These are phyloP conservation scores for Aleiodes alternator DNA, from an alignment of 2,888 invertebrate species.

Conservation along the genomic window DNA sequence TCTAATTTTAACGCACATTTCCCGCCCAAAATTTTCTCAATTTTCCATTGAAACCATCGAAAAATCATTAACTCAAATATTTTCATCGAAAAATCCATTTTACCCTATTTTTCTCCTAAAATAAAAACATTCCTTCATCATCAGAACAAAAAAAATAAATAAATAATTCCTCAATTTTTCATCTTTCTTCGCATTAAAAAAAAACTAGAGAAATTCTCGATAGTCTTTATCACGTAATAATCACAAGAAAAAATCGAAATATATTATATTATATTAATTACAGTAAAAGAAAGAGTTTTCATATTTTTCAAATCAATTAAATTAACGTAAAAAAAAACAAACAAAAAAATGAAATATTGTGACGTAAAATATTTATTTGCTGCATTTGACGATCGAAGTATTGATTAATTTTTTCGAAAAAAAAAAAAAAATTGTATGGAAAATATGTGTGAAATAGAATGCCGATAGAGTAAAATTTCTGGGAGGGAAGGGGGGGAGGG, in stretches of 20 bases:
- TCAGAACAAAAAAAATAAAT: neutral
- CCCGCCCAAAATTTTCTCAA: too few species aligned
- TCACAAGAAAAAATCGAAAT: neutral
- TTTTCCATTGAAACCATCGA: too few species aligned
- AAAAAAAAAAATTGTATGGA: neutral
- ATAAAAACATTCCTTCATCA: slow-evolving; percentile 3
- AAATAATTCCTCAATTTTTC: neutral
- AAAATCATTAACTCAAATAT: too few species aligned
- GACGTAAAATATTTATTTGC: slow-evolving; percentile 18
- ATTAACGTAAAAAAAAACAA: slow-evolving; percentile 9
- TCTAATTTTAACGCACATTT: too few species aligned
- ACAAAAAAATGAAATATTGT: neutral
- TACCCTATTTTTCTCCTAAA: neutral
- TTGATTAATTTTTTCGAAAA: slow-evolving; percentile 31
- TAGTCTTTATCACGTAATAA: neutral
- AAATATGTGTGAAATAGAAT: slow-evolving; percentile 3
- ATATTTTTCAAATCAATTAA: slow-evolving; percentile 8
- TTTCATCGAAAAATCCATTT: too few species aligned
- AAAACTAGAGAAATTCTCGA: too few species aligned
- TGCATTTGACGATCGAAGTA: slow-evolving; percentile 24
- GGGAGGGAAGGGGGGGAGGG: too few species aligned
- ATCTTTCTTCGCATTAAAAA: neutral
- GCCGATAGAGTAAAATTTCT: too few species aligned
- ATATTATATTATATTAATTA: slow-evolving; percentile 3
- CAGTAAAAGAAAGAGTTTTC: neutral